phyloP scores from a whole-genome alignment of 1,140 invertebrate species.

The Meteorus sp. region DNA sequence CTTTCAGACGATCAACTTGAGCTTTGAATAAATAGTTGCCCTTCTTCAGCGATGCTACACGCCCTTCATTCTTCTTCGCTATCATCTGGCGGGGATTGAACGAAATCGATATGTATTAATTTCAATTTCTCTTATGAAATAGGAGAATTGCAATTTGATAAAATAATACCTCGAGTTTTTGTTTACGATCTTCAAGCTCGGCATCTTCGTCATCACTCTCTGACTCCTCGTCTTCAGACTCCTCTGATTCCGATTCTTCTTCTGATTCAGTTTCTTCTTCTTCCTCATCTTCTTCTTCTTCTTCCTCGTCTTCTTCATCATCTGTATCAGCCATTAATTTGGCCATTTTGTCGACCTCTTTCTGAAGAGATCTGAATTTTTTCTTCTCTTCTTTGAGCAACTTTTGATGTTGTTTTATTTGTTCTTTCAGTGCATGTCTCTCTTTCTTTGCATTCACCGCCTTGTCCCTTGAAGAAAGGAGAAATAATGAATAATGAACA shows the following conservation, averaged over 20 bases:
- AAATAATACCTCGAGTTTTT: constrained; percentile 42
- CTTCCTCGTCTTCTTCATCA: constrained; percentile 66
- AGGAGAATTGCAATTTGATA: not conserved
- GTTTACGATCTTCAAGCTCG: constrained; percentile 45
- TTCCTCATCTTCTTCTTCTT: constrained; percentile 63
- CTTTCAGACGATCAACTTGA: constrained; percentile 81
- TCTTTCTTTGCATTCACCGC: constrained; percentile 77
- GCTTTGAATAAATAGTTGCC: constrained; percentile 83
- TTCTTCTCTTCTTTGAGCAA: constrained; percentile 74
- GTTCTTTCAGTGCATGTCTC: constrained; percentile 73
- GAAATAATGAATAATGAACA: not conserved
- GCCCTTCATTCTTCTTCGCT: constrained; percentile 74
- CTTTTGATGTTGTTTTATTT: constrained; percentile 78
- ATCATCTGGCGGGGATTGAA: constrained; percentile 52
- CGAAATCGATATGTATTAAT: not conserved
- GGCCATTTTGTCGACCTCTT: constrained; percentile 88
- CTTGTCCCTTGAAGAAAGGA: constrained; percentile 62
- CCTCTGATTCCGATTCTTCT: constrained; percentile 67
- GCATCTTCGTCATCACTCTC: constrained; percentile 66
- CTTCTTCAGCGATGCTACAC: constrained; percentile 77
- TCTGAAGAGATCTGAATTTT: constrained; percentile 76
- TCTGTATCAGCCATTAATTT: constrained; percentile 77
- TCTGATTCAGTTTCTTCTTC: constrained; percentile 62
- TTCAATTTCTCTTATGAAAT: not conserved
- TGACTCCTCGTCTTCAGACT: constrained; percentile 64